A percentile compares a stretch with the other conserved stretches of the same genome.
Conservation (phyloP, 2,113 vertebrate genomes). For the Miniopterus natalensis region DNA sequence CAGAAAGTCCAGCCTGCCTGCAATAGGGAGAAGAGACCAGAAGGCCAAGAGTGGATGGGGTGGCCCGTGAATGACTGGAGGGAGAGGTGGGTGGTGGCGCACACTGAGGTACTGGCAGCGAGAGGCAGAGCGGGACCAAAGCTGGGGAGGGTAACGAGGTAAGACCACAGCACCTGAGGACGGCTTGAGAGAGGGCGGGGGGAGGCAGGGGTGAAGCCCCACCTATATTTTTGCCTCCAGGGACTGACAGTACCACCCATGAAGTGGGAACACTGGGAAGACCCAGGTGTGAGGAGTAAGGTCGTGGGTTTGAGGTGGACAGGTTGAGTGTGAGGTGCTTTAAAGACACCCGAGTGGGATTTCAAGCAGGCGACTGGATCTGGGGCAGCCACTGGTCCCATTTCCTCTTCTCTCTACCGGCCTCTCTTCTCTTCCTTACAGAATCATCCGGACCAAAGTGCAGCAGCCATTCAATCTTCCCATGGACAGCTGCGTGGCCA, state of each 20-base stretch:
- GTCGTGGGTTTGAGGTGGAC: not conserved
- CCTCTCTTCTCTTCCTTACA: constrained; percentile 73
- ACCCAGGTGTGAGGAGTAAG: not conserved
- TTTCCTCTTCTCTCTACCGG: not conserved
- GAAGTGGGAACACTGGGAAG: not conserved
- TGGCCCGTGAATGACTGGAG: not conserved
- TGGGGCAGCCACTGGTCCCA: fast-evolving
- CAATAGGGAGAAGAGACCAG: not conserved
- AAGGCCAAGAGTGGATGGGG: not conserved
- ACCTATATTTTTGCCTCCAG: not conserved
- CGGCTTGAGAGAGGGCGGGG: fast-evolving
- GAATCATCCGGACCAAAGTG: constrained; percentile 96
- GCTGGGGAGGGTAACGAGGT: not conserved
- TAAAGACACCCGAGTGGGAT: not conserved
- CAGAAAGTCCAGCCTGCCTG: not conserved
- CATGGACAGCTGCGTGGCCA: constrained; percentile 89
- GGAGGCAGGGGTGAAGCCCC: too few species aligned
- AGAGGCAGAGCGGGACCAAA: not conserved
- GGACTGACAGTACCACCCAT: not conserved
- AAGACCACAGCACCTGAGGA: not conserved
- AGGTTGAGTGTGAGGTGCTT: not conserved
- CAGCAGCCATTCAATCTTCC: constrained; percentile 95
- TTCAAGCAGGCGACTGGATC: not conserved
- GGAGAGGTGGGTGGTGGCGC: not conserved
- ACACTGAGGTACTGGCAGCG: not conserved